A percentile compares a stretch with the other conserved stretches of the same genome.
These are phyloP conservation scores for Dryoscopus gambensis DNA, from an alignment of 2,113 vertebrate species.

Conservation along the genomic window DNA sequence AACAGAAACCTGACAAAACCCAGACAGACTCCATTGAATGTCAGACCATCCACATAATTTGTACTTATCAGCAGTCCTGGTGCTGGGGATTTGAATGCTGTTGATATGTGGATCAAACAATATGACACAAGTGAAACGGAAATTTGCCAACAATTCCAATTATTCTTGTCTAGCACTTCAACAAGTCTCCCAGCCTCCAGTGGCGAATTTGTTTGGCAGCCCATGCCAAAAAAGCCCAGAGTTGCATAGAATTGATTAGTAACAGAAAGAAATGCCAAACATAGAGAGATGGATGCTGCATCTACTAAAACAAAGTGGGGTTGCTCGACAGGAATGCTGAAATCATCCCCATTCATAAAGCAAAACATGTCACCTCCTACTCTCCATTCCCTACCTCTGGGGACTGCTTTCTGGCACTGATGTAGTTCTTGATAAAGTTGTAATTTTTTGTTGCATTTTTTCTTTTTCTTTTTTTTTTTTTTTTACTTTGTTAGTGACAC, in stretches of 20 bases:
- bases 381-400: slow-evolving; percentile 47
- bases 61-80: slow-evolving; percentile 14
- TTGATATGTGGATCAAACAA: slow-evolving; percentile 37
- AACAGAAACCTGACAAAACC: neutral
- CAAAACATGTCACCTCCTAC: slow-evolving; percentile 62
- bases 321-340: slow-evolving; percentile 51
- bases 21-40: slow-evolving; percentile 9
- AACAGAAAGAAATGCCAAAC: slow-evolving; percentile 64
- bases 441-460: neutral
- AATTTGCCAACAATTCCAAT: slow-evolving; percentile 40
- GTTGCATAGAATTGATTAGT: slow-evolving; percentile 79
- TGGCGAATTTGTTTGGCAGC: slow-evolving; percentile 62
- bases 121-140: slow-evolving; percentile 56
- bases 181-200: slow-evolving; percentile 2
- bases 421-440: slow-evolving; percentile 39
- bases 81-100: slow-evolving; percentile 18
- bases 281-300: slow-evolving; percentile 42
- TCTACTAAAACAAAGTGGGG: slow-evolving; percentile 44
- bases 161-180: slow-evolving; percentile 35
- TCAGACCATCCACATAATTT: slow-evolving; percentile 33
- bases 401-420: slow-evolving; percentile 65
- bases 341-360: slow-evolving; percentile 61
- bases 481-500: slow-evolving; percentile 32
- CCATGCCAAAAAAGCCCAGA: slow-evolving; percentile 61
- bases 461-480: neutral